A percentile compares a stretch with the other conserved stretches of the same genome.
Conservation (phyloP, 1,140 invertebrate species). For the Ceratitis capitata region DNA sequence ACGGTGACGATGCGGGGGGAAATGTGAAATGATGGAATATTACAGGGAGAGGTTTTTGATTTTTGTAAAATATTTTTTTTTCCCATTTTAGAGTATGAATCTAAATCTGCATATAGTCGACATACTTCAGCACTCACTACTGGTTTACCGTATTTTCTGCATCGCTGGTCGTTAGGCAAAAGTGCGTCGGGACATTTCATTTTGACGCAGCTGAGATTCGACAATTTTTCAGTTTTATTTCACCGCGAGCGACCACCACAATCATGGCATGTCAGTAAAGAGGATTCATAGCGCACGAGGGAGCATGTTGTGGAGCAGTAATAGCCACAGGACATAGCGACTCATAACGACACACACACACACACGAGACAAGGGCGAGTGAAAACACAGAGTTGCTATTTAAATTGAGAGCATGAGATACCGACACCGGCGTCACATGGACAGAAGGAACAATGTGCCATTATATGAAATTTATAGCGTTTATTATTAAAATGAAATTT, state of each 20-base stretch:
- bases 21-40: neutral
- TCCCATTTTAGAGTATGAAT: neutral
- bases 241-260: neutral
- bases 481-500: slow-evolving; percentile 42
- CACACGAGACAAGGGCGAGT: neutral
- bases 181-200: neutral
- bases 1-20: neutral
- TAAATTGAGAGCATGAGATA: neutral
- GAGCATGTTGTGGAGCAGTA: neutral
- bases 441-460: slow-evolving; percentile 35
- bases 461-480: slow-evolving; percentile 38
- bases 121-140: neutral
- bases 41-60: neutral
- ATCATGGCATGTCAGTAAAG: neutral
- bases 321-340: neutral
- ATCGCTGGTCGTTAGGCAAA: neutral
- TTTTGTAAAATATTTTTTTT: neutral
- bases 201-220: neutral
- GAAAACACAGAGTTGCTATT: neutral
- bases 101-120: neutral
- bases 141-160: neutral
- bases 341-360: neutral
- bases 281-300: neutral
- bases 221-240: neutral
- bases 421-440: neutral